phyloP scores from a whole-genome alignment of 2,797 vertebrate genomes.

The Chrysocyon brachyurus region DNA sequence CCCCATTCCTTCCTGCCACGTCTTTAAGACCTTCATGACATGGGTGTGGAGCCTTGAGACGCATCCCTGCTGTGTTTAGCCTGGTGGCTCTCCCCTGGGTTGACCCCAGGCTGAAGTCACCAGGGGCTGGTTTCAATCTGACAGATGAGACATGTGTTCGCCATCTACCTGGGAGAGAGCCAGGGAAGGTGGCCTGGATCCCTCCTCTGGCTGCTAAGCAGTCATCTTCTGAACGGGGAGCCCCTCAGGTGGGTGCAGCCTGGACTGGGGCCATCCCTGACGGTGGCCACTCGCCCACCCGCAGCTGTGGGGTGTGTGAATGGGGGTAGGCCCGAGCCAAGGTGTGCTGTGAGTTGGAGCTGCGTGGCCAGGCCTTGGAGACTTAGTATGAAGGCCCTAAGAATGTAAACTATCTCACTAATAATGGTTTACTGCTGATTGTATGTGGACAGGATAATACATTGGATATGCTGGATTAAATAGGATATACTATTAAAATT shows the following conservation, averaged over 20 bases:
- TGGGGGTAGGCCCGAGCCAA: accelerated
- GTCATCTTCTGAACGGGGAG: background rate
- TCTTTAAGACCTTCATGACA: no score
- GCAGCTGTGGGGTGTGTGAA: accelerated
- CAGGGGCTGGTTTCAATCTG: background rate
- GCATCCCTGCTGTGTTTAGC: accelerated
- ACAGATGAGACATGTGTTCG: accelerated
- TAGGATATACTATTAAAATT: background rate
- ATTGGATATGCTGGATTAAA: background rate
- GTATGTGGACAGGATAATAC: background rate
- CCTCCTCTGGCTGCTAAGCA: accelerated
- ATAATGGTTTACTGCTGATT: no score
- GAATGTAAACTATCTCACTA: accelerated
- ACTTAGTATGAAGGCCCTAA: accelerated
- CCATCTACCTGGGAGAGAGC: accelerated
- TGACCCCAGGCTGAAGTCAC: no score
- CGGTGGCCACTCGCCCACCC: accelerated
- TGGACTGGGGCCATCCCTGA: accelerated
- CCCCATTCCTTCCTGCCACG: accelerated
- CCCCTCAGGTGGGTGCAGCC: accelerated
- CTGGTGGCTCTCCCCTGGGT: background rate
- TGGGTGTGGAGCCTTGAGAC: background rate
- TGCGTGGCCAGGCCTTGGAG: accelerated
- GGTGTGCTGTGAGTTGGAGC: accelerated
- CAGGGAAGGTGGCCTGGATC: accelerated